Evolutionary conservation across 2,113 vertebrate genomes (phyloP), one percentile per base, ranked within the genome.

Genomic region (Prunella fulvescens): DNA sequence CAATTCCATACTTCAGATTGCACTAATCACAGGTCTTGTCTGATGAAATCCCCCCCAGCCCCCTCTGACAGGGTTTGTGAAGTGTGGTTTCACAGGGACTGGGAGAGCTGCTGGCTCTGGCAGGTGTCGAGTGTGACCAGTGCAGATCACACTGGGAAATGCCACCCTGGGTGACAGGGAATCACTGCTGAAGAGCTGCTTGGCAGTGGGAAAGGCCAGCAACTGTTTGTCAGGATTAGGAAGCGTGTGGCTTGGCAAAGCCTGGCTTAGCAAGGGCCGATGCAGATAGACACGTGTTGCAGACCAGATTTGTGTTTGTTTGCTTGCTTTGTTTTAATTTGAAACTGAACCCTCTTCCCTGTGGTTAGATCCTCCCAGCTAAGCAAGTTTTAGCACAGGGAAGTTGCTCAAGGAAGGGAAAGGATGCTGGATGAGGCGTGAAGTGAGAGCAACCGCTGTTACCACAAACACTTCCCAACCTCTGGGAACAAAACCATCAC

Each of bases 341-440:
- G 93, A 78, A 86, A 88, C 64, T 16, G 60, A 77, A 29, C 35
- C 76, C 88, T 85, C 61, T 74, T 67, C 94, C 69, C 88, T 86
- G 96, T 71, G 90, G 90, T 91, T 81, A 77, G 76, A 60, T 33
- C 86, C 62, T 92, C 83, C 65, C 72, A 54, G 80, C 77, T 35
- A 9, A 65, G 69, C 31, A n/a, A 65, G 79, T 91, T 74, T 31
- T 9, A 67, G 73, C 73, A 31, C 25, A 40, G 88, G 66, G 92
- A 74, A 93, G 81, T 92, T 92, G 77, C 92, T 81, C 17, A 61
- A 78, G 86, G 92, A 90, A 74, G 91, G 44, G 80, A 90, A 81
- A 67, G 65, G 93, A 81, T 93, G 69, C 90, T 92, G 94, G 90
- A 93, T 6, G 28, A 7, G 53, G 78, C 3, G 45, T 88, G 28